Conservation (phyloP, 2,797 vertebrate species). For the Eulemur rubriventer region DNA sequence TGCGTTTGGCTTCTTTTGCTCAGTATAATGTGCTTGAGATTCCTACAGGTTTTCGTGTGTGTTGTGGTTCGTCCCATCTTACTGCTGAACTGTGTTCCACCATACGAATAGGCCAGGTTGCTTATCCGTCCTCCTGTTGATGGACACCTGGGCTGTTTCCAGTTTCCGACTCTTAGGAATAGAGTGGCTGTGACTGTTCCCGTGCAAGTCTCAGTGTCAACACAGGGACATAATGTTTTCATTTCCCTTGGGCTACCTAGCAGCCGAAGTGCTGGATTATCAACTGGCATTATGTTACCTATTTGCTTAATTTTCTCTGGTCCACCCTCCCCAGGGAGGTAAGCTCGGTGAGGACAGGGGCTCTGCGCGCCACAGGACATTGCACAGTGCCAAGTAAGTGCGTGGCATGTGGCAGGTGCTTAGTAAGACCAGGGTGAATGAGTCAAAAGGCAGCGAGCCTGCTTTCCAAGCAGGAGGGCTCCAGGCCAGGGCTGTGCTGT, state of each 20-base stretch:
- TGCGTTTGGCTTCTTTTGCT: background rate
- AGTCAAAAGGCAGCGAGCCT: background rate
- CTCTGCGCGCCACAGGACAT: background rate
- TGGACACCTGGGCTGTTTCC: background rate
- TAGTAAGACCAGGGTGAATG: background rate
- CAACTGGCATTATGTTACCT: background rate
- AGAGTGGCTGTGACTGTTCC: background rate
- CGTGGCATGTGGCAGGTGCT: rapidly evolving
- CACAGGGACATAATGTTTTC: background rate
- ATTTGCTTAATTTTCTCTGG: background rate
- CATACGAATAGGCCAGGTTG: rapidly evolving
- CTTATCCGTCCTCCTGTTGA: background rate
- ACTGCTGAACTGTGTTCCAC: background rate
- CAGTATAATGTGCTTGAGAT: background rate
- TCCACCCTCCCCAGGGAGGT: background rate
- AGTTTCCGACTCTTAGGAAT: background rate
- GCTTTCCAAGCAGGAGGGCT: background rate
- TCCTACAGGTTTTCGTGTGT: rapidly evolving
- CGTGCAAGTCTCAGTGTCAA: background rate
- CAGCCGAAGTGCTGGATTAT: background rate
- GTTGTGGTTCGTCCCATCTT: background rate
- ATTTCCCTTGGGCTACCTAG: background rate
- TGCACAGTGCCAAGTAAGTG: no score
- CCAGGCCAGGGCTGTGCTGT: no score
- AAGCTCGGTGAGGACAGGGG: background rate